Percentiles rank a stretch among this genome's conserved stretches.
These are phyloP conservation scores for Caenorhabditis remanei DNA, from an alignment of 1,140 invertebrate genomes.

Conservation along the genomic window DNA sequence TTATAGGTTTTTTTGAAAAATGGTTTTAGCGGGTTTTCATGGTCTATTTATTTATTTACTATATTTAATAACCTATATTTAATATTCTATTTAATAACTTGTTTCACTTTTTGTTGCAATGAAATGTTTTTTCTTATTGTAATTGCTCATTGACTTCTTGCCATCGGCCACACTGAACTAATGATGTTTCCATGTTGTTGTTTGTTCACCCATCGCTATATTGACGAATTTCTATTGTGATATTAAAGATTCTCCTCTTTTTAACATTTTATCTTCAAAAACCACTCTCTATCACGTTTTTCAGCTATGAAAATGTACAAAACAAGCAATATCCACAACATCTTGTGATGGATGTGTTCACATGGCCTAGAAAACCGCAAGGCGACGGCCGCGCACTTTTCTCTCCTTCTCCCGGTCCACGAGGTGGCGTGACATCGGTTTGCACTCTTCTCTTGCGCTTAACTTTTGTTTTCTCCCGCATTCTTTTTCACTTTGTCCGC, in stretches of 20 bases:
- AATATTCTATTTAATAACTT: not conserved
- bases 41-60: no score
- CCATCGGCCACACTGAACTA: no score
- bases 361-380: not conserved
- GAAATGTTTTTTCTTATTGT: no score
- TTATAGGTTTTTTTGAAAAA: no score
- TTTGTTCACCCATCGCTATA: not conserved
- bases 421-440: slow-evolving; percentile 43
- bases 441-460: slow-evolving; percentile 17
- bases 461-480: slow-evolving; percentile 51
- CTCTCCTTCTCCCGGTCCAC: not conserved
- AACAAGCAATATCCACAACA: not conserved
- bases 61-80: no score
- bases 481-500: slow-evolving; percentile 32
- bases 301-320: not conserved
- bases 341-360: slow-evolving; percentile 2
- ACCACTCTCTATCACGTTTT: not conserved
- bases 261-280: not conserved
- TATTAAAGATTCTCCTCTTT: not conserved
- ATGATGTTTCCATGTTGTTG: no score
- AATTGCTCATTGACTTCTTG: no score
- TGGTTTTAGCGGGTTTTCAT: no score
- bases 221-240: not conserved
- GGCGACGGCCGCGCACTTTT: not conserved
- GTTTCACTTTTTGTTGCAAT: not conserved